Evolutionary conservation across 2,797 vertebrate genomes (phyloP).

Genomic region (Hipposideros larvatus): DNA sequence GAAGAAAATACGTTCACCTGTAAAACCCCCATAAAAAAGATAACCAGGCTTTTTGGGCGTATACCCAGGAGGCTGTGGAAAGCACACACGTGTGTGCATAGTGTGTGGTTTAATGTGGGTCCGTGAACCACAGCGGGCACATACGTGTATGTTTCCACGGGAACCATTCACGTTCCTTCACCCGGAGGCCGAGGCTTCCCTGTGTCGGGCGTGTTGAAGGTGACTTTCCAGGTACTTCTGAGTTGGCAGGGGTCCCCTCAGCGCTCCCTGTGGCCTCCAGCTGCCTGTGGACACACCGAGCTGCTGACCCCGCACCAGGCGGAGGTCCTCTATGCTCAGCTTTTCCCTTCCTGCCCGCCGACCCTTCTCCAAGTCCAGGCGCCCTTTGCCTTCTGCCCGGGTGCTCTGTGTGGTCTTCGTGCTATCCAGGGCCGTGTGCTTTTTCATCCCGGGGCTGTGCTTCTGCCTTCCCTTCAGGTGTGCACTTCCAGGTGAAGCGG

Average conservation of each 20-base stretch:
- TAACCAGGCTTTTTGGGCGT: background rate
- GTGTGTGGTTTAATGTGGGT: background rate
- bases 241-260: too few species aligned
- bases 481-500: conserved; percentile 92
- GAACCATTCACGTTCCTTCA: too few species aligned
- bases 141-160: accelerated
- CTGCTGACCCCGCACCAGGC: background rate
- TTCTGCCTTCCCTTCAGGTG: conserved; percentile 86
- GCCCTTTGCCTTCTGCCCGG: background rate
- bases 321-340: background rate
- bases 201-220: accelerated
- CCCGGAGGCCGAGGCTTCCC: background rate
- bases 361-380: accelerated
- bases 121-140: too few species aligned
- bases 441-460: background rate
- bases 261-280: background rate
- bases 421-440: background rate
- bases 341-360: too few species aligned
- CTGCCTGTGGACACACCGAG: background rate
- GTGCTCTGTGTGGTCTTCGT: background rate
- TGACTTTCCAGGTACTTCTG: background rate
- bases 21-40: background rate
- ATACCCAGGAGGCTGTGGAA: background rate
- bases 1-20: background rate
- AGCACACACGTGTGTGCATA: background rate